Evolutionary conservation across 2,113 vertebrate species (phyloP).

Genomic region (Prochilodus magdalenae): DNA sequence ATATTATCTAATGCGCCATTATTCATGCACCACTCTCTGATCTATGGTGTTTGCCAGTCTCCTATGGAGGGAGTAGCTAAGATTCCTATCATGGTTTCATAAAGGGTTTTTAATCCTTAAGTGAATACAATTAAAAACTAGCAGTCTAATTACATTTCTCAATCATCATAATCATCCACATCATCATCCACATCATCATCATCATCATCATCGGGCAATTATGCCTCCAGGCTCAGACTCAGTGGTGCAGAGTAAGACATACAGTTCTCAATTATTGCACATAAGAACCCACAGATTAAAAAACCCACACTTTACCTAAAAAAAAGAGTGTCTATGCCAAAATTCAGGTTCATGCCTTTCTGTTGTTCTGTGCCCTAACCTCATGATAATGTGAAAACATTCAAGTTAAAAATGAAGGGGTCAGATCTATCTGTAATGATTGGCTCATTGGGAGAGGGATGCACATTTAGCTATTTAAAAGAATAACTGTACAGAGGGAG

Average conservation of each 20-base stretch:
- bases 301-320: neutral
- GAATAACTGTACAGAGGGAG: neutral
- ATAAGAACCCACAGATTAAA: neutral
- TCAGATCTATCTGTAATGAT: neutral
- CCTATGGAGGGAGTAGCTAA: too few species aligned
- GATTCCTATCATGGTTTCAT: too few species aligned
- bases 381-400: neutral
- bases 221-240: neutral
- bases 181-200: neutral
- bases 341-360: neutral
- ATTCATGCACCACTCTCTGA: too few species aligned
- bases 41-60: too few species aligned
- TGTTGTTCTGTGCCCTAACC: neutral
- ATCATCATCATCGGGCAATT: neutral
- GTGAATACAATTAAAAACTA: neutral
- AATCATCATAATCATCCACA: neutral
- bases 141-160: neutral
- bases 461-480: constrained; percentile 7
- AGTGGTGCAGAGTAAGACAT: neutral
- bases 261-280: neutral
- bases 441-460: neutral
- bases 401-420: neutral
- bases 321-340: too few species aligned
- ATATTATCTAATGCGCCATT: too few species aligned
- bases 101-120: neutral